Evolutionary conservation across 2,113 vertebrate genomes (phyloP).

Genomic region (Burhinus bistriatus): DNA sequence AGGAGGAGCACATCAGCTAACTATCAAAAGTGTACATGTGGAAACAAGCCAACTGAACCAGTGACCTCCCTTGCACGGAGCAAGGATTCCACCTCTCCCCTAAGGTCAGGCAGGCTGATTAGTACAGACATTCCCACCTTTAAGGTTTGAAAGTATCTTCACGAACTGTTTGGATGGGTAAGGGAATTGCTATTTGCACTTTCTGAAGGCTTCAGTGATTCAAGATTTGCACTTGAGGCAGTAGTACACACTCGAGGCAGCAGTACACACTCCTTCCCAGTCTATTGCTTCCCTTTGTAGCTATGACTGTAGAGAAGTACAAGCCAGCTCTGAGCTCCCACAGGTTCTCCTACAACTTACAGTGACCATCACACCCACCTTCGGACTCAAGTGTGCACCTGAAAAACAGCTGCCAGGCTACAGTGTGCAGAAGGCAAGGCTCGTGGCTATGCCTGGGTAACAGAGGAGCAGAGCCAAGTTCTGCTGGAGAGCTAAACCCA

Average conservation of each 20-base stretch:
- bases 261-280: neutral
- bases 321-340: neutral
- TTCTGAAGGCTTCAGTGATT: neutral
- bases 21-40: neutral
- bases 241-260: neutral
- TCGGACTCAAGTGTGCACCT: neutral
- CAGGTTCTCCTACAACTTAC: neutral
- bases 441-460: too few relatives aligned
- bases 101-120: neutral
- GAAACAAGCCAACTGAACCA: neutral
- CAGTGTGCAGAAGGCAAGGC: neutral
- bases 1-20: neutral
- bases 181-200: neutral
- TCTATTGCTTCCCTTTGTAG: neutral
- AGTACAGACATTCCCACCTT: neutral
- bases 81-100: neutral
- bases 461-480: too few relatives aligned
- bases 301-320: neutral
- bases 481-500: too few relatives aligned
- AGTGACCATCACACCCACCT: neutral
- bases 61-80: neutral
- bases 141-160: neutral
- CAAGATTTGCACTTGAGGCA: neutral
- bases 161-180: neutral
- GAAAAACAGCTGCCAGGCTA: neutral